Evolutionary conservation across 1,140 invertebrate genomes (phyloP).

Genomic region (Zaprionus tsacasi): DNA sequence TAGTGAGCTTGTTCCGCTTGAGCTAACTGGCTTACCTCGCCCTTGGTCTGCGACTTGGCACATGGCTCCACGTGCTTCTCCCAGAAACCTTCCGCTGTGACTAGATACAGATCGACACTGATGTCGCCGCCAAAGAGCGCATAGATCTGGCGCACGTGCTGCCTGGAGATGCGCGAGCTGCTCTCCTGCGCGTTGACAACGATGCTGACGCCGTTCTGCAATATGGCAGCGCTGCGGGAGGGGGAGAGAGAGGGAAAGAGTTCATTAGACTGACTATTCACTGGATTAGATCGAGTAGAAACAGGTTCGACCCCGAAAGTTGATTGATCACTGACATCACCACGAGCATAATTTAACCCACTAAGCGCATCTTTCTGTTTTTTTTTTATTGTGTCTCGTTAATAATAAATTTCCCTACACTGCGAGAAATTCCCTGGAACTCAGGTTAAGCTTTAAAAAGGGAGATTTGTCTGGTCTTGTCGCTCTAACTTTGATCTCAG

Average conservation of each 20-base stretch:
- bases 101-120: slow-evolving; percentile 86
- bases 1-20: neutral
- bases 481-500: slow-evolving; percentile 9
- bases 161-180: slow-evolving; percentile 87
- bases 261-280: slow-evolving; percentile 2
- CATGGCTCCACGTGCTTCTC: slow-evolving; percentile 91
- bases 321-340: slow-evolving; percentile 41
- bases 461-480: neutral
- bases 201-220: slow-evolving; percentile 86
- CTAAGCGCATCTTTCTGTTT: slow-evolving; percentile 21
- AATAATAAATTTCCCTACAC: slow-evolving; percentile 42
- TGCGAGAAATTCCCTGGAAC: neutral
- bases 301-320: neutral
- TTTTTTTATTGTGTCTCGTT: slow-evolving; percentile 45
- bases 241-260: neutral
- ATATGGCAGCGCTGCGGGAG: slow-evolving; percentile 56
- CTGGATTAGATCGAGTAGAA: neutral
- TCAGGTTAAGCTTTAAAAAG: neutral
- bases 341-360: slow-evolving; percentile 56
- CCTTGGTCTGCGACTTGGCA: slow-evolving; percentile 87
- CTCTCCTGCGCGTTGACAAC: slow-evolving; percentile 88
- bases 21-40: slow-evolving; percentile 85
- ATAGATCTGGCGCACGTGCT: slow-evolving; percentile 86
- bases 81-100: slow-evolving; percentile 90
- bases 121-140: slow-evolving; percentile 85